Base-by-base conservation (phyloP, 2,113 vertebrate species). In the Pardalotus punctatus region DNA sequence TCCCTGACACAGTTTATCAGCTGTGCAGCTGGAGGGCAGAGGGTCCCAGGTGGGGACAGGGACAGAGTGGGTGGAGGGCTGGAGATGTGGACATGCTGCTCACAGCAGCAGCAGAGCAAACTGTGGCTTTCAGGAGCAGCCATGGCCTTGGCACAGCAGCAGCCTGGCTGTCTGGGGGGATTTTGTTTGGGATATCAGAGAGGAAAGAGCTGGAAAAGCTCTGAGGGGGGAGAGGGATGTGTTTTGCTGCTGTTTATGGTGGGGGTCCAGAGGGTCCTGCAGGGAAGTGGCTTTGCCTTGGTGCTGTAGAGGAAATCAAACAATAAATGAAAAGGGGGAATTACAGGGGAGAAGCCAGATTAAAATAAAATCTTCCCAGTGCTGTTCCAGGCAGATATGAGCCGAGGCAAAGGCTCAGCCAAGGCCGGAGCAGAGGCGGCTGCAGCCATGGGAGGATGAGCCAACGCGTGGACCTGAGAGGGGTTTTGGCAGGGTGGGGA, bases 61-160 rank as follows among this genome's bases (percentile, higher is more conserved):
- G 76, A 12, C 35, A 4, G 15, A 0, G 4, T 5, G 43, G 58
- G 6, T 6, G 17, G 13, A 45, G 64, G 2, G 0, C 8, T 2
- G 3, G 48, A 21, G 17, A 11, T 5, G 10, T 9, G 21, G 24
- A 10, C 12, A 35, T 22, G 1, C 2, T 3, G 54, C 29, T 24
- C 10, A 2, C 4, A 28, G 45, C 38, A 18, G 27, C 42, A 8
- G 6, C 1, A 12, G 24, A 64, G 40, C 25, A n/a, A 51, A 29
- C 11, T 47, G 28, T 5, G 23, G 3, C n/a, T 35, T 50, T 51
- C 48, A n/a, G 70, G 50, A 84, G 45, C 10, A 71, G 2, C 7
- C 2, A 7, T 10, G 38, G 22, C 38, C 35, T 40, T 53, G 31
- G 48, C 17, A 19, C 21, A 18, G 12, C 18, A 28, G 61, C 31